phyloP scores from a whole-genome alignment of 2,113 vertebrate genomes.

The Indri indri region DNA sequence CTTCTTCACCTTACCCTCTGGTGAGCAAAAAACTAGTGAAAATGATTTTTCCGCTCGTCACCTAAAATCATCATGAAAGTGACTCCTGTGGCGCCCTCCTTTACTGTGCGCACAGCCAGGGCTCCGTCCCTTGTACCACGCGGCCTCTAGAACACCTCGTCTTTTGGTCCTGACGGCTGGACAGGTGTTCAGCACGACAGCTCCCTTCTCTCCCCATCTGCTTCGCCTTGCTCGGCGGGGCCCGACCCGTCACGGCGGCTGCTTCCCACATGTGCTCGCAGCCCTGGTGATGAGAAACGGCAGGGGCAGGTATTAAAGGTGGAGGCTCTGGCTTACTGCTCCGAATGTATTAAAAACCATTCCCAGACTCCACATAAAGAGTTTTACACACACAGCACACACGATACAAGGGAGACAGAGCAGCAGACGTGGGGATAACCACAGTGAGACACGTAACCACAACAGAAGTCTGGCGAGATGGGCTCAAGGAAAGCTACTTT shows the following conservation, averaged over 20 bases:
- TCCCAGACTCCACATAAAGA: conserved; percentile 79
- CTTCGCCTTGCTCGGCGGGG: background rate
- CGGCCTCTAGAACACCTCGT: background rate
- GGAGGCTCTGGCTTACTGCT: conserved; percentile 73
- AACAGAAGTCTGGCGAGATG: conserved; percentile 76
- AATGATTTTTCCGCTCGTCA: background rate
- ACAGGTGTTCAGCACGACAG: conserved; percentile 67
- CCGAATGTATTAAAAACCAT: conserved; percentile 73
- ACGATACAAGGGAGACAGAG: conserved; percentile 77
- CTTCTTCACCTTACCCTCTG: background rate
- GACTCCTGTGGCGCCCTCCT: background rate
- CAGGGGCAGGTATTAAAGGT: conserved; percentile 78
- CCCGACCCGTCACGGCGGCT: conserved; percentile 10
- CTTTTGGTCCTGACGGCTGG: background rate
- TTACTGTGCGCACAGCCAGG: background rate
- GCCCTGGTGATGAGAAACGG: conserved; percentile 67
- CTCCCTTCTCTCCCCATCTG: conserved; percentile 57
- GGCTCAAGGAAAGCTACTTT: conserved; percentile 67
- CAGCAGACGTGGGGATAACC: conserved; percentile 77
- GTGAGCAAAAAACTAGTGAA: background rate
- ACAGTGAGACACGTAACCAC: conserved; percentile 81
- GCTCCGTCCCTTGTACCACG: background rate
- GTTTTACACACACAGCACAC: conserved; percentile 75
- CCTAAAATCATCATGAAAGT: background rate
- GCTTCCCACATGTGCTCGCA: conserved; percentile 66